Base-by-base conservation (phyloP, 2,888 invertebrate genomes). In the Eristalis arbustorum region DNA sequence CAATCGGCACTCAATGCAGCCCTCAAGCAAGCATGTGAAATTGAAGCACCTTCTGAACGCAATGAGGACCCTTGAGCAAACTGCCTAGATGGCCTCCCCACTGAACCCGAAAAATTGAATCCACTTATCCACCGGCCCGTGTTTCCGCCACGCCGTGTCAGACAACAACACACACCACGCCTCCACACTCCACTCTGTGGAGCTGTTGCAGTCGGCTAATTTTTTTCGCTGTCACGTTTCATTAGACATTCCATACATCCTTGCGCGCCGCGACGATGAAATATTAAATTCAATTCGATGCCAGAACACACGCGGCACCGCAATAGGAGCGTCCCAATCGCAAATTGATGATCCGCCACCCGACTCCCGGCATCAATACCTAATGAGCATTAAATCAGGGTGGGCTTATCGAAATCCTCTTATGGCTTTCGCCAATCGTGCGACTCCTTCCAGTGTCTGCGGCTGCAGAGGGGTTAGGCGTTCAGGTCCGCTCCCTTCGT, bases 401-500 rank as follows among this genome's bases (percentile, higher is more conserved):
- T 69, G 63, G 28, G 77, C 56, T 77, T 77, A 69, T 57, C 63
- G 28, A 62, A 77, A 77, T 69, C 63, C 63, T 62, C 56, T 69
- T 63, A 63, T 22, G 40, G 69, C 49, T 56, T 56, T 57, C 56
- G 25, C 31, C 62, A 22, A 22, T 8, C 25, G 6, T 40, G 10
- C 31, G 59, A 14, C 31, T 49, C 31, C 18, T 8, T 10, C n/a
- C 14, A 22, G 13, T 13, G 56, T 10, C 6, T 31, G 31, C 10
- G 31, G 31, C 31, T 31, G 8, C 31, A 31, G 31, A 31, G 31
- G 8, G 31, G 31, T 8, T 31, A 10, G 31, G 1, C 2, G 25
- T 25, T 2, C 25, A 1, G 25, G 25, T 25, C 25, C 25, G 25
- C 25, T 25, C 25, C 25, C 25, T 25, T 25, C 42, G 8, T 49